Evolutionary conservation across 2,797 vertebrate species (phyloP).

Genomic region (Falco columbarius): DNA sequence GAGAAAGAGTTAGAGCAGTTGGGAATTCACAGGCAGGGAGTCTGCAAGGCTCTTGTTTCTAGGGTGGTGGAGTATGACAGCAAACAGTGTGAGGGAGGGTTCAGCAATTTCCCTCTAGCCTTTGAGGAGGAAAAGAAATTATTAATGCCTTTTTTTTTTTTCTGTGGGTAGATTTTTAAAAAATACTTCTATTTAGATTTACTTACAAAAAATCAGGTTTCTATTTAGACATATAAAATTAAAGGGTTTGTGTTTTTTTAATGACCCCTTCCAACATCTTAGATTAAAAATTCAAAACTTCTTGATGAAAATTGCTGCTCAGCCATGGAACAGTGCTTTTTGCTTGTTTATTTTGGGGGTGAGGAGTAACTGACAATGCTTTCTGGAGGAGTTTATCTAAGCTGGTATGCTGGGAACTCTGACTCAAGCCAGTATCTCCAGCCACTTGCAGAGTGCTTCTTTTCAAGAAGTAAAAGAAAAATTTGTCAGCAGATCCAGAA

Average conservation of each 20-base stretch:
- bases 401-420: neutral
- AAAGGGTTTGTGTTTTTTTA: neutral
- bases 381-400: neutral
- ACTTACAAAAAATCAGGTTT: neutral
- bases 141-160: neutral
- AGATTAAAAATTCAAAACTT: constrained; percentile 10
- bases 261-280: neutral
- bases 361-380: neutral
- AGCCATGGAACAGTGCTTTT: neutral
- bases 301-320: neutral
- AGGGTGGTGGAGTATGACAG: neutral
- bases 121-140: neutral
- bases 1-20: neutral
- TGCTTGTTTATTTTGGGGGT: neutral
- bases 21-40: neutral
- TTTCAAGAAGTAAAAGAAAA: neutral
- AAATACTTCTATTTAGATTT: neutral
- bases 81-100: neutral
- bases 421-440: neutral
- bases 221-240: neutral
- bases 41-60: neutral
- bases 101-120: neutral
- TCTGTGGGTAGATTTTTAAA: neutral
- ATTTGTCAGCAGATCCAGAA: neutral
- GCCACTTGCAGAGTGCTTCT: neutral